Conservation (phyloP, 2,888 invertebrate species). For the Alcis repandata region DNA sequence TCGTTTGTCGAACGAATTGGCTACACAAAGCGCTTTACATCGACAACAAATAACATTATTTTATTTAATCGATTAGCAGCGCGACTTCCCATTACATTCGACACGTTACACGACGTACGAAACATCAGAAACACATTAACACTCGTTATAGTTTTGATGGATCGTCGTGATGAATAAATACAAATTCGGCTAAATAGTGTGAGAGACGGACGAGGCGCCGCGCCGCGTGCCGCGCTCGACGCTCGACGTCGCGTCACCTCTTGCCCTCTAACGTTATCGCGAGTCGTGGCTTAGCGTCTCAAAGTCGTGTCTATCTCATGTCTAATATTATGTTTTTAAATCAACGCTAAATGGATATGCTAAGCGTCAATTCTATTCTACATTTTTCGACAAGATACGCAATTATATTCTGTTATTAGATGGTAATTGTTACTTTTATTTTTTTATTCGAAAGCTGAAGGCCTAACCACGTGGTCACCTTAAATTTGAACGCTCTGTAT, state of each 20-base stretch:
- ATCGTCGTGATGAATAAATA: no score
- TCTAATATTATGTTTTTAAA: not conserved
- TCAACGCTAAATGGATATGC: not conserved
- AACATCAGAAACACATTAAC: slow-evolving; percentile 21
- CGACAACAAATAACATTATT: slow-evolving; percentile 14
- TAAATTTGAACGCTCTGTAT: no score
- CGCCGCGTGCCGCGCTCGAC: no score
- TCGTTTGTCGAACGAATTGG: slow-evolving; percentile 30
- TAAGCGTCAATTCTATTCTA: not conserved
- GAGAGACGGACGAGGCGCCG: no score
- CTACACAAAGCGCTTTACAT: slow-evolving; percentile 25
- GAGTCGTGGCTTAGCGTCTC: not conserved
- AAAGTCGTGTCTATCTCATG: not conserved
- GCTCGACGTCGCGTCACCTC: no score
- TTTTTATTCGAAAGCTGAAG: no score
- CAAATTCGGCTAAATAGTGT: no score
- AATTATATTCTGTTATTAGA: not conserved
- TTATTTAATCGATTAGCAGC: slow-evolving; percentile 9
- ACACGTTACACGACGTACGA: not conserved
- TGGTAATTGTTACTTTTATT: not conserved
- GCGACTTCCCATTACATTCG: not conserved
- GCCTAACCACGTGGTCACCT: no score
- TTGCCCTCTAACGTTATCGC: not conserved
- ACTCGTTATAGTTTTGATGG: no score
- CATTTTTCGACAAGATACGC: not conserved